These are phyloP conservation scores for Rhinichthys osculus DNA, from an alignment of 2,797 vertebrate species.

Conservation along the genomic window DNA sequence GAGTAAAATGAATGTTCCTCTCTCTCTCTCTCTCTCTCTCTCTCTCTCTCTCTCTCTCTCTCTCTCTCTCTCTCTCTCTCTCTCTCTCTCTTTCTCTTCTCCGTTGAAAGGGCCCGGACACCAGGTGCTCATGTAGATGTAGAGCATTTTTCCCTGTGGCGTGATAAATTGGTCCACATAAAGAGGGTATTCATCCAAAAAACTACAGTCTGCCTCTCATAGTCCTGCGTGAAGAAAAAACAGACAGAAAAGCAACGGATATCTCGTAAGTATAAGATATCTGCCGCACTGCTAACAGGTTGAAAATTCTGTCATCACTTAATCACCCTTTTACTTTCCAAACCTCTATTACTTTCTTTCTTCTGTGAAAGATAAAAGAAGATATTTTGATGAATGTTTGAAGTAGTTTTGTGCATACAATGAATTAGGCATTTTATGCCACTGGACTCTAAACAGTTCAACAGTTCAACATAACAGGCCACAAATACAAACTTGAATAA, in stretches of 20 bases:
- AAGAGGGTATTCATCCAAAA: constrained; percentile 85
- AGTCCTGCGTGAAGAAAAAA: constrained; percentile 73
- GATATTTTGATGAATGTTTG: background rate
- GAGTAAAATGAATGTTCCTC: constrained; percentile 40
- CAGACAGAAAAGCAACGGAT: constrained; percentile 58
- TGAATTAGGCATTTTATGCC: too few relatives aligned
- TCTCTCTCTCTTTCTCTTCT: constrained; percentile 41
- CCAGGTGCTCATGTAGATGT: constrained; percentile 80
- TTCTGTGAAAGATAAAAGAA: background rate
- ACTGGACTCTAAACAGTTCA: too few relatives aligned
- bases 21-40: too few relatives aligned
- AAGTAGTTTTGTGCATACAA: background rate
- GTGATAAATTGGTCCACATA: constrained; percentile 86
- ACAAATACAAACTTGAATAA: too few relatives aligned
- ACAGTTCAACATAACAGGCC: too few relatives aligned
- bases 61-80: background rate
- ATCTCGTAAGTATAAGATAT: constrained; percentile 51
- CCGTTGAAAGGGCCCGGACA: constrained; percentile 79
- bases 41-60: background rate
- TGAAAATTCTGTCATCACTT: background rate
- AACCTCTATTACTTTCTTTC: background rate
- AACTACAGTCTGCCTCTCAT: constrained; percentile 76
- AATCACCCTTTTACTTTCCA: background rate
- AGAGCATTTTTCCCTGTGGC: constrained; percentile 84
- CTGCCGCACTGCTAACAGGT: background rate